Evolutionary conservation across 2,888 invertebrate genomes (phyloP).

Genomic region (Lypha dubia): DNA sequence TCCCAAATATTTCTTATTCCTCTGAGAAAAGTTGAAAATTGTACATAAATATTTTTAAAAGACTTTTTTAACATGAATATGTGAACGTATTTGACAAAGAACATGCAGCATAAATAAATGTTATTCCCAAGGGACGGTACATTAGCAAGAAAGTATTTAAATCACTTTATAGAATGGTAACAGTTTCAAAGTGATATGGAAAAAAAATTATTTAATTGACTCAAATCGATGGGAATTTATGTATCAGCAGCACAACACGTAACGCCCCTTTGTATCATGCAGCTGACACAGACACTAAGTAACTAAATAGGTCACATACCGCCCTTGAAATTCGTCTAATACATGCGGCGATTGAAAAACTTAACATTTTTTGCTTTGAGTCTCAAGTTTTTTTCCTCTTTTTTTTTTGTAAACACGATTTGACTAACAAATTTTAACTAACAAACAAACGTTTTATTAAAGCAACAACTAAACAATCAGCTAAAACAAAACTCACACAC

Average conservation of each 20-base stretch:
- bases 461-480: not conserved
- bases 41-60: slow-evolving; percentile 24
- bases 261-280: not conserved
- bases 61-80: slow-evolving; percentile 26
- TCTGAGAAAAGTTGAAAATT: slow-evolving; percentile 14
- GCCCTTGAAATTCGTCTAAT: slow-evolving; percentile 9
- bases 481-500: slow-evolving; percentile 24
- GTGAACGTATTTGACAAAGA: slow-evolving; percentile 11
- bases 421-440: slow-evolving; percentile 63
- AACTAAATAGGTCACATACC: not conserved
- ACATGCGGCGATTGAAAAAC: not conserved
- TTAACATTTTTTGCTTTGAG: not conserved
- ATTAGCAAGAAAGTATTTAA: not conserved
- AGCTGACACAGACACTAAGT: not conserved
- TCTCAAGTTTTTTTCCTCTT: slow-evolving; percentile 13
- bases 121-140: not conserved
- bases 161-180: not conserved
- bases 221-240: not conserved
- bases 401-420: slow-evolving; percentile 61
- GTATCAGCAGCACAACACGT: not conserved
- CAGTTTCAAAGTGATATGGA: not conserved
- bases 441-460: slow-evolving; percentile 49
- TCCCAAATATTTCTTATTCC: slow-evolving; percentile 10
- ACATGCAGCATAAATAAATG: slow-evolving; percentile 4
- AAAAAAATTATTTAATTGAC: not conserved